phyloP scores from a whole-genome alignment of 1,140 invertebrate genomes.

The Stegodyphus dumicola region DNA sequence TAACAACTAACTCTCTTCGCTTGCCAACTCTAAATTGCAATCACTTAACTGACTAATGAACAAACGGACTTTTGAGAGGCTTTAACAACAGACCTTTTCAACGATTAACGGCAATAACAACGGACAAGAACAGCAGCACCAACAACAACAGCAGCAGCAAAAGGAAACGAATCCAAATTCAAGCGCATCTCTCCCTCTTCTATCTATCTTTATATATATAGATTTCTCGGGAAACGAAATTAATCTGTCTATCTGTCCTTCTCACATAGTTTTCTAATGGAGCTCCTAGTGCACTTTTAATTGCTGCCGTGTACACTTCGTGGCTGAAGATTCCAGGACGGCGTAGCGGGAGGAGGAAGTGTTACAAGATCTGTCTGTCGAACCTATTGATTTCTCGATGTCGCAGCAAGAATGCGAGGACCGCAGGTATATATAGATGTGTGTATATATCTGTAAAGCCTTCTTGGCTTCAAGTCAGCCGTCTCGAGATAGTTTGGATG shows the following conservation, averaged over 20 bases:
- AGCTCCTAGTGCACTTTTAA: slow-evolving; percentile 59
- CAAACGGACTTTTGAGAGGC: slow-evolving; percentile 40
- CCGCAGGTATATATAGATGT: slow-evolving; percentile 42
- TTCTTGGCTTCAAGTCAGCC: slow-evolving; percentile 34
- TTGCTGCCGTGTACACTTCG: slow-evolving; percentile 47
- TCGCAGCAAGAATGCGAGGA: slow-evolving; percentile 46
- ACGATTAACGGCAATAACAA: slow-evolving; percentile 55
- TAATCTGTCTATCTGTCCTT: slow-evolving; percentile 59
- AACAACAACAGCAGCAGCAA: slow-evolving; percentile 34
- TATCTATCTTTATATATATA: slow-evolving; percentile 35
- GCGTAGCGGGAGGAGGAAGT: not conserved
- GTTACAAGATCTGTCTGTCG: slow-evolving; percentile 50
- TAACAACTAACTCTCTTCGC: not conserved
- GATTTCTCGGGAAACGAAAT: slow-evolving; percentile 50
- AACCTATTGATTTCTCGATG: slow-evolving; percentile 59
- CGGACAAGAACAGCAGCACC: slow-evolving; percentile 30
- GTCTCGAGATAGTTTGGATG: slow-evolving; percentile 24
- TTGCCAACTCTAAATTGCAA: slow-evolving; percentile 36
- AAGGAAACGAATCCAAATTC: slow-evolving; percentile 45
- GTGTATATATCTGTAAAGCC: slow-evolving; percentile 41
- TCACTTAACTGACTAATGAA: slow-evolving; percentile 54
- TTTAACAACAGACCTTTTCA: slow-evolving; percentile 31
- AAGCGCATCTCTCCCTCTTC: slow-evolving; percentile 18
- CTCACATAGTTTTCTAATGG: slow-evolving; percentile 61
- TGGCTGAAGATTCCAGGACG: slow-evolving; percentile 35